Percentiles rank a stretch among this genome's conserved stretches.
Conservation (phyloP, 2,888 invertebrate genomes). For the Formica aserva region DNA sequence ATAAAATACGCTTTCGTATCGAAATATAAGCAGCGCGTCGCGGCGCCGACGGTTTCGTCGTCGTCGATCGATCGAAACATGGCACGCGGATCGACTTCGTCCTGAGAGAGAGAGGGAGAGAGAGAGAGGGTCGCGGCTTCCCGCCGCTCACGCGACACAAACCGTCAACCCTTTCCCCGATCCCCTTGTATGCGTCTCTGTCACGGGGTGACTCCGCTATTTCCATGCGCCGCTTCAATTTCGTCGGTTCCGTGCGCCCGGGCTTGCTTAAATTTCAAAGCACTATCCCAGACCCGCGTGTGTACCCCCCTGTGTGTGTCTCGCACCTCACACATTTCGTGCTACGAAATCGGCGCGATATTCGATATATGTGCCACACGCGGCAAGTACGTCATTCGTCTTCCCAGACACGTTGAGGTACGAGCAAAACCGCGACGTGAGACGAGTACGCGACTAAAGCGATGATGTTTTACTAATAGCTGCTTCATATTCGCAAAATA, state of each 20-base stretch:
- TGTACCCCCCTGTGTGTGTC: neutral
- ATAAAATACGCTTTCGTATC: conserved; percentile 70
- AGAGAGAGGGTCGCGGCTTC: conserved; percentile 42
- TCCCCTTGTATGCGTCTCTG: conserved; percentile 68
- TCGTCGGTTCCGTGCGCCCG: conserved; percentile 66
- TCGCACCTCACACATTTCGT: conserved; percentile 58
- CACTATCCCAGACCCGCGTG: conserved; percentile 21
- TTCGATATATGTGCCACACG: conserved; percentile 39
- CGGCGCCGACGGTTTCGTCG: conserved; percentile 53
- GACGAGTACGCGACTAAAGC: neutral
- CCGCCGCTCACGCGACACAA: conserved; percentile 62
- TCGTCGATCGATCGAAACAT: conserved; percentile 66
- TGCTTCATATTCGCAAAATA: neutral
- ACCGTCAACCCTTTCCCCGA: conserved; percentile 7
- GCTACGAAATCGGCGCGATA: conserved; percentile 41
- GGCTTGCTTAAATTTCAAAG: conserved; percentile 72
- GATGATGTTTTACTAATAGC: neutral
- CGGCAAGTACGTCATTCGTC: conserved; percentile 54
- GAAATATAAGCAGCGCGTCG: conserved; percentile 59
- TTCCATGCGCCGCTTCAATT: conserved; percentile 75
- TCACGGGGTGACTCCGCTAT: conserved; percentile 71
- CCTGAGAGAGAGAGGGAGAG: neutral
- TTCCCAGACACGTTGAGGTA: conserved; percentile 57
- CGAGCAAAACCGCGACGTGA: conserved; percentile 24
- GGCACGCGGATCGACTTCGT: conserved; percentile 54